Base-by-base conservation (phyloP, 2,797 vertebrate genomes). In the Bufotes viridis region DNA sequence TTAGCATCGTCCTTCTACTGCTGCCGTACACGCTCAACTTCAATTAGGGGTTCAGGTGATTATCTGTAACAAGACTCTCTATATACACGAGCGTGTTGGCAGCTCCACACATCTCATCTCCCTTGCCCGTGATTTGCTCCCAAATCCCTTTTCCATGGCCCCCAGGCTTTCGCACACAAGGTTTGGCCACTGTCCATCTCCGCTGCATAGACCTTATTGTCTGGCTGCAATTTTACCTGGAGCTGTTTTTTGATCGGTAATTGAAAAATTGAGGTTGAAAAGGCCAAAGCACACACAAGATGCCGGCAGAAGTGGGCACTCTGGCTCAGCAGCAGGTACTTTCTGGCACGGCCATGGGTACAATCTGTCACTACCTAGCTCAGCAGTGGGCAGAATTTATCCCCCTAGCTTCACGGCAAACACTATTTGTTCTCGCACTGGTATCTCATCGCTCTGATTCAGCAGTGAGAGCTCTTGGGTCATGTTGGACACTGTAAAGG, bases 261-360 rank as follows among this genome's bases (percentile, higher is more conserved):
- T 89, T 89, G 78, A 85, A 81, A 89, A 89, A 89, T 89, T 85
- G 69, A 85, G n/a, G 67, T 89, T 85, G 78, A 61, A 65, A 84
- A 85, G 78, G 87, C 87, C 87, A 89, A 85, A 89, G 87, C 83
- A 89, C 87, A 89, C 83, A 89, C 24, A 53, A 57, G 69, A 34
- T 42, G 65, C 67, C 49, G 61, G 70, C 34, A 74, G 83, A 69
- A 34, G 74, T 24, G 55, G 82, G 82, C 76, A 84, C 49, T 3
- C 65, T 84, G 76, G 65, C 81, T 70, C 65, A 15, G 17, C 24
- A 14, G 34, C 34, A 49, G 67, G 78, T 22, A 81, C 79, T 58
- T 42, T 61, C 86, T 81, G 42, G 76, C 76, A 60, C 51, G 69
- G 76, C 20, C 34, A 24, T 58, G 72, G 87, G 87, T 82, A 88